phyloP scores from a whole-genome alignment of 2,113 vertebrate genomes.

The Cephalopholis sonnerati region DNA sequence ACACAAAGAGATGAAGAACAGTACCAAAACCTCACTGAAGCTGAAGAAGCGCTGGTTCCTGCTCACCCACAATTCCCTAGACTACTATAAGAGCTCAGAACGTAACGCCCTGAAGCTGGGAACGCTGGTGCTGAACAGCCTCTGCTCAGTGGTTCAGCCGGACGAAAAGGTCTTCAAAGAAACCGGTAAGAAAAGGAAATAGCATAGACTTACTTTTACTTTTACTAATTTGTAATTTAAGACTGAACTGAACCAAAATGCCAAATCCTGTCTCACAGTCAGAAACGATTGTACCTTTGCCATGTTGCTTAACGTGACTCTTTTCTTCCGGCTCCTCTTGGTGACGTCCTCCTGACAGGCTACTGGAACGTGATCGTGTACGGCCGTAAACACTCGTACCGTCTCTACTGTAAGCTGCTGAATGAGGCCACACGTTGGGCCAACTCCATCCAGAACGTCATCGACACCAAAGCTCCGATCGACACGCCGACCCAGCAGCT shows the following conservation, averaged over 20 bases:
- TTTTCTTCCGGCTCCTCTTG: accelerated
- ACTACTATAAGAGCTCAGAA: constrained; percentile 98
- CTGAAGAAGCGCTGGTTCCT: constrained; percentile 99
- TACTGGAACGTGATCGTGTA: constrained; percentile 95
- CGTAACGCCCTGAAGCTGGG: constrained; percentile 93
- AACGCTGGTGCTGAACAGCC: constrained; percentile 95
- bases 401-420: constrained; percentile 93
- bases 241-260: too few relatives aligned
- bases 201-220: too few relatives aligned
- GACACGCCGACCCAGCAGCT: constrained; percentile 98
- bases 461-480: constrained; percentile 93
- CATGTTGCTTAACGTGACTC: background rate
- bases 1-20: constrained; percentile 96
- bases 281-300: background rate
- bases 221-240: too few relatives aligned
- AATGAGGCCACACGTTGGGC: constrained; percentile 95
- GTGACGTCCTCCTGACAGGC: constrained; percentile 78
- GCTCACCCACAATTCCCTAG: constrained; percentile 96
- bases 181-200: constrained; percentile 84
- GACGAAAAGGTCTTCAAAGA: constrained; percentile 97
- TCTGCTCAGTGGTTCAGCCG: constrained; percentile 93
- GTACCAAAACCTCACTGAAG: constrained; percentile 88
- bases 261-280: background rate
- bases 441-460: constrained; percentile 94
- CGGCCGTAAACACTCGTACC: constrained; percentile 96